Base-by-base conservation (phyloP, 1,140 invertebrate species). In the Anoplophora glabripennis region DNA sequence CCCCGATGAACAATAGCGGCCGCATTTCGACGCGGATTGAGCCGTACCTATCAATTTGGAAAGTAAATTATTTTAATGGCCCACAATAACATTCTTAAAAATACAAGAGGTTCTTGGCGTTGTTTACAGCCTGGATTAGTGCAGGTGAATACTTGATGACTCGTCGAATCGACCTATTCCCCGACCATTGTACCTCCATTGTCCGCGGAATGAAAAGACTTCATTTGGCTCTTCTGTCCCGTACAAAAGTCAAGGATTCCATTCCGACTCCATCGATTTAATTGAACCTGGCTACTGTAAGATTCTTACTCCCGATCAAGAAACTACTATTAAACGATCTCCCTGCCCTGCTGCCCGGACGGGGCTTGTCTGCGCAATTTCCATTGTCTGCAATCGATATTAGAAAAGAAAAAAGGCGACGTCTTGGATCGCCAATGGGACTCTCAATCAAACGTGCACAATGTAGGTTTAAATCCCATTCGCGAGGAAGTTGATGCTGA, bases 11-110 rank as follows among this genome's bases (percentile, higher is more conserved):
- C 58, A 64, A 67, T 57, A 48, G 49, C 55, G 56, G 53, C 48
- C 64, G 64, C 62, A 64, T 67, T 67, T 67, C 64, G 65, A 64
- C 65, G 61, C 61, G 44, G 61, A 68, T 67, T 67, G 66, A 68
- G 63, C 60, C 61, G 61, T 70, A 65, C 58, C 61, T 67, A 69
- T 69, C 65, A 69, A 69, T 67, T 68, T 64, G 61, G 61, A 70
- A 66, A 70, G 56, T 67, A 67, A 70, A 70, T 70, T 68, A 70
- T 70, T 67, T 70, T 61, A 65, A 61, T 65, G 56, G 51, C 38
- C 56, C 41, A 65, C 63, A 65, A 67, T 67, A 69, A 70, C 61
- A 68, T 63, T 63, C 63, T 66, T 57, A 57, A 66, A 68, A 66
- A 56, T 54, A 59, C 53, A 61, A 65, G 41, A 35, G 53, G 35